These are phyloP conservation scores for Heliconius nattereri DNA, from an alignment of 1,140 invertebrate species.

Conservation along the genomic window DNA sequence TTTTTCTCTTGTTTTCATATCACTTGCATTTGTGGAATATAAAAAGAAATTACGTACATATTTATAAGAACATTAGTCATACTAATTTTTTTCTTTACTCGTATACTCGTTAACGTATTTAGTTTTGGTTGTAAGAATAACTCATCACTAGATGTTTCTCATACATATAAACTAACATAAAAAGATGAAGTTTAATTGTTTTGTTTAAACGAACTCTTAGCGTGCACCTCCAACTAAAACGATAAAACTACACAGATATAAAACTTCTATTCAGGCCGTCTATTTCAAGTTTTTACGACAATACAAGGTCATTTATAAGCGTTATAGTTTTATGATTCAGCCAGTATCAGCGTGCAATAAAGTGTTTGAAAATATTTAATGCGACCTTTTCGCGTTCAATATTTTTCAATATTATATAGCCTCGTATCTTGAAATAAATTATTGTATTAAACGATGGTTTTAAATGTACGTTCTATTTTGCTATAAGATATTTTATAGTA, in stretches of 20 bases:
- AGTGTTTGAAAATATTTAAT: constrained; percentile 9
- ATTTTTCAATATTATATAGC: constrained; percentile 1
- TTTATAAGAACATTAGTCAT: too few species aligned
- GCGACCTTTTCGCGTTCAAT: constrained; percentile 3
- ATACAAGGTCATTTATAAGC: constrained; percentile 26
- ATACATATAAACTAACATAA: too few species aligned
- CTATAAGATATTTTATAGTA: neutral
- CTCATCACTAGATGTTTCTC: too few species aligned
- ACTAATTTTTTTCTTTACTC: too few species aligned
- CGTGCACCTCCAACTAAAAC: neutral
- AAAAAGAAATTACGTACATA: too few species aligned
- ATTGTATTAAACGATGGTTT: neutral
- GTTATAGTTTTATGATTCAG: constrained; percentile 25
- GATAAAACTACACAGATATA: constrained; percentile 8
- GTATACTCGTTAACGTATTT: too few species aligned
- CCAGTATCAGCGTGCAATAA: neutral
- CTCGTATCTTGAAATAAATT: constrained; percentile 1
- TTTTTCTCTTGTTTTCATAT: too few species aligned
- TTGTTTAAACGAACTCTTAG: neutral
- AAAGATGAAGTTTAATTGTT: too few species aligned
- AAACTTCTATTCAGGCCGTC: constrained; percentile 13
- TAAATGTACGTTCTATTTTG: neutral
- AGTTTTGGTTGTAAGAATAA: too few species aligned
- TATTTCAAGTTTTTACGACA: constrained; percentile 31
- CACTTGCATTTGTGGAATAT: too few species aligned